Evolutionary conservation across 2,113 vertebrate genomes (phyloP), one percentile per base, ranked within the genome.

Genomic region (Sigmodon hispidus): DNA sequence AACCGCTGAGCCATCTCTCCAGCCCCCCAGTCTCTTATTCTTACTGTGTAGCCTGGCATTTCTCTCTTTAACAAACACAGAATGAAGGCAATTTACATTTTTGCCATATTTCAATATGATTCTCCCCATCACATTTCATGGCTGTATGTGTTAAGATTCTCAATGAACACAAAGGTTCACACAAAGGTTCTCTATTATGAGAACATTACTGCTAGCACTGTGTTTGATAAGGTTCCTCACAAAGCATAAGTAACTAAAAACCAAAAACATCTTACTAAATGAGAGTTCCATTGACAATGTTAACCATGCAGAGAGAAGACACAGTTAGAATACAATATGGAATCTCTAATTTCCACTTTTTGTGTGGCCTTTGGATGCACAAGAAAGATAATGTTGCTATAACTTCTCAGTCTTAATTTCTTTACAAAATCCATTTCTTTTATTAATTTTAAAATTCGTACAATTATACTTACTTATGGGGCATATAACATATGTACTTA

Each of bases 1-100:
- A n/a, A n/a, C n/a, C n/a, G n/a, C n/a, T n/a, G n/a, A n/a, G n/a
- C n/a, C n/a, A n/a, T n/a, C n/a, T n/a, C n/a, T n/a, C n/a, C n/a
- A n/a, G n/a, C n/a, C n/a, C n/a, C n/a, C n/a, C n/a, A n/a, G n/a
- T n/a, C n/a, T n/a, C n/a, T n/a, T 17, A 17, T 19, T 57, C 21
- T 13, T 70, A 26, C 26, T 57, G 57, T 55, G n/a, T 26, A 40
- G 26, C 48, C 0, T 99, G 98, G 85, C 65, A 99, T 99, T 76
- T 98, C 99, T 98, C 99, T 98, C 97, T 16, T 98, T 99, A 96
- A 98, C 97, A 61, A 61, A 67, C 98, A 99, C 89, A 99, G 99
- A 67, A 99, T 99, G 13, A 99, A 99, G 94, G 99, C 99, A 99
- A 95, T 99, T 98, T 13, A 99, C 98, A 52, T 99, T 98, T 99